A percentile compares a stretch with the other conserved stretches of the same genome.
Evolutionary conservation across 1,140 invertebrate species (phyloP).

Genomic region (Planococcus citri): DNA sequence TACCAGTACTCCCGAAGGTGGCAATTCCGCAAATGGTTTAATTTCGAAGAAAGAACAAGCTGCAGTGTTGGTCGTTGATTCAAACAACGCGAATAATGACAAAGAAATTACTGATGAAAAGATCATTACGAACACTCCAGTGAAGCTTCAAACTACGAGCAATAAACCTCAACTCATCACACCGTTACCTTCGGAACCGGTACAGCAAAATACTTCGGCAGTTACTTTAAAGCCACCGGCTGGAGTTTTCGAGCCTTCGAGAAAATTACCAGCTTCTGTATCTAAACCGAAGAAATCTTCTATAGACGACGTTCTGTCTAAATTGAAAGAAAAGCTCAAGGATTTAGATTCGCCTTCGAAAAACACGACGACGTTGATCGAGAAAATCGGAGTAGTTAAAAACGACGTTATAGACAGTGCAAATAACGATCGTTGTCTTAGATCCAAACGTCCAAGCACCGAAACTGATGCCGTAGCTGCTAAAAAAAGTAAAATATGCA

Average conservation of each 20-base stretch:
- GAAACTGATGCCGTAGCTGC: slow-evolving; percentile 34
- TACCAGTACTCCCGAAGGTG: too few relatives aligned
- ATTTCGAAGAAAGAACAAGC: too few relatives aligned
- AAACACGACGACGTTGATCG: not conserved
- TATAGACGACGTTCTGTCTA: slow-evolving; percentile 22
- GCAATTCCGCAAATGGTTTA: too few relatives aligned
- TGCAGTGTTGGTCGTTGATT: too few relatives aligned
- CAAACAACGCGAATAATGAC: too few relatives aligned
- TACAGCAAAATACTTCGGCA: slow-evolving; percentile 10
- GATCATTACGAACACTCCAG: not conserved
- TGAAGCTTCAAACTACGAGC: not conserved
- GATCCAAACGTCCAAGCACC: slow-evolving; percentile 9
- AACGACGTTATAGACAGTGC: not conserved
- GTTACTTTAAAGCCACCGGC: slow-evolving; percentile 28
- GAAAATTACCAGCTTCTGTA: slow-evolving; percentile 22
- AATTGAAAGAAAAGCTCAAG: slow-evolving; percentile 26
- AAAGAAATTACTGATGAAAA: too few relatives aligned
- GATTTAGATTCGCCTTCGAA: slow-evolving; percentile 8
- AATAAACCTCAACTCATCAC: slow-evolving; percentile 21
- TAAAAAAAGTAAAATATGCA: slow-evolving; percentile 41
- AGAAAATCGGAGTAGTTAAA: not conserved
- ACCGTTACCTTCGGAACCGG: slow-evolving; percentile 18
- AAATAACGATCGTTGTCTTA: not conserved
- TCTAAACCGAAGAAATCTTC: slow-evolving; percentile 13
- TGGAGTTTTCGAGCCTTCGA: slow-evolving; percentile 30